These are phyloP conservation scores for Himalopsyche japonica DNA, from an alignment of 2,888 invertebrate genomes.

Conservation along the genomic window DNA sequence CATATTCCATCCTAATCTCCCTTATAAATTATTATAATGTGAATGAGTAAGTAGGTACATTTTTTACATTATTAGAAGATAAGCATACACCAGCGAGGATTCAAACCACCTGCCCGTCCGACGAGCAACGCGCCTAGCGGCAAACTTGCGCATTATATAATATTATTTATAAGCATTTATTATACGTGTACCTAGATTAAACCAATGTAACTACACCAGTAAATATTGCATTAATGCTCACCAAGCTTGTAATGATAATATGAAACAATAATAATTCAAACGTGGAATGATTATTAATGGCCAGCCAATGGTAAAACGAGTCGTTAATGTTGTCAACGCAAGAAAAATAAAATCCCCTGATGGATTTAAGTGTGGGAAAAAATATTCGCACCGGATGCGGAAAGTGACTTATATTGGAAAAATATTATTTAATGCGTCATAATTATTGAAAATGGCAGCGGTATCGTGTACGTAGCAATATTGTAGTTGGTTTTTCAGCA, in stretches of 20 bases:
- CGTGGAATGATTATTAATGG: conserved; percentile 6
- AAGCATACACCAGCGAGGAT: not conserved
- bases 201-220: conserved; percentile 15
- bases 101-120: not conserved
- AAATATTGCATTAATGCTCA: conserved; percentile 18
- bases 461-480: not conserved
- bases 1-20: not conserved
- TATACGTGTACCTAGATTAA: not conserved
- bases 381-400: not conserved
- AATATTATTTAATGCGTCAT: not conserved
- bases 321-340: not conserved
- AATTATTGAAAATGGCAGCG: not conserved
- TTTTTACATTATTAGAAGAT: not conserved
- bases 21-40: not conserved
- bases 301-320: not conserved
- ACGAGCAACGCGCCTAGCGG: not conserved
- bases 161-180: conserved; percentile 1
- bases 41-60: not conserved
- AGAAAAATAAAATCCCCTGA: not conserved
- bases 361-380: not conserved
- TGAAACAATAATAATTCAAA: conserved; percentile 15
- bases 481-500: not conserved
- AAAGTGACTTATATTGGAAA: conserved; percentile 4
- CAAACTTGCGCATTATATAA: not conserved
- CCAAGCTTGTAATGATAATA: conserved; percentile 13